Conservation (phyloP, 2,888 invertebrate genomes). For the Oscheius onirici region DNA sequence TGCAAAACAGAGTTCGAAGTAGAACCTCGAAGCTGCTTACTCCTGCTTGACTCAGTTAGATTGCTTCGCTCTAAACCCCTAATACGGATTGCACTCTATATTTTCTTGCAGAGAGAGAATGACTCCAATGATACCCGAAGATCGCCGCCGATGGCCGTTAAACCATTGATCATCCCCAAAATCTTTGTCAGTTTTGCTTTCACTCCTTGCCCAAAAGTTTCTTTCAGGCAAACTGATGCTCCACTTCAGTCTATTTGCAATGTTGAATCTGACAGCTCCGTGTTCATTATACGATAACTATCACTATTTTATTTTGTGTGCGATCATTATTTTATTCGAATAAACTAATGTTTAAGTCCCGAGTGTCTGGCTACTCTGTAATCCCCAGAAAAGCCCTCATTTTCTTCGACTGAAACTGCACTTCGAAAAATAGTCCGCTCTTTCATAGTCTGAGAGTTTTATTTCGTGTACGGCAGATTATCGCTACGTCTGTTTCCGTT, state of each 20-base stretch:
- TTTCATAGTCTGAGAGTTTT: too few relatives aligned
- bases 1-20: too few relatives aligned
- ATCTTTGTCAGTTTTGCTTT: not conserved
- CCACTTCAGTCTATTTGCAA: constrained; percentile 6
- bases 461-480: too few relatives aligned
- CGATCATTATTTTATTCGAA: not conserved
- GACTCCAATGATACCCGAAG: not conserved
- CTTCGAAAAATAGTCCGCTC: too few relatives aligned
- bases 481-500: too few relatives aligned
- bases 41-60: too few relatives aligned
- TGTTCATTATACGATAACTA: not conserved
- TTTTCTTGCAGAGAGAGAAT: not conserved
- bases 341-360: constrained; percentile 8
- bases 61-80: too few relatives aligned
- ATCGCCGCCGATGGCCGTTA: constrained; percentile 12
- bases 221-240: constrained; percentile 27
- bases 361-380: too few relatives aligned
- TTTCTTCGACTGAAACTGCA: too few relatives aligned
- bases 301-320: constrained; percentile 1
- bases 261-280: constrained; percentile 23
- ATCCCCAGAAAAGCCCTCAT: too few relatives aligned
- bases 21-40: too few relatives aligned
- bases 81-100: too few relatives aligned
- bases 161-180: constrained; percentile 21
- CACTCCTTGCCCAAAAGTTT: not conserved